Evolutionary conservation across 2,888 invertebrate species (phyloP), one percentile per base, ranked within the genome.

Genomic region (Ochropacha duplaris): DNA sequence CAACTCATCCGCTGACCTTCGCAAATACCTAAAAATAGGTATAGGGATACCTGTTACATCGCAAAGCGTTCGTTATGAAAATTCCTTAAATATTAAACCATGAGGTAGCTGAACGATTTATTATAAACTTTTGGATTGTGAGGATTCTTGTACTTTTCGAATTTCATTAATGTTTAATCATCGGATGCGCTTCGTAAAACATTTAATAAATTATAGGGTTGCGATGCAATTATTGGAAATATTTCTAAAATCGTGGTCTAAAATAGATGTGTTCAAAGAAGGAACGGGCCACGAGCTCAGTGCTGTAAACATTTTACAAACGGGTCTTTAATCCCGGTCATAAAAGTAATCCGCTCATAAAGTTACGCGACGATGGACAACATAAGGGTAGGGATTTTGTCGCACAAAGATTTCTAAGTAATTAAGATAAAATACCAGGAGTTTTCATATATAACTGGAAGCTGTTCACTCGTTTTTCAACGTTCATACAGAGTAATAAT

Each of bases 291-390:
- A 77, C 74, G 81, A 84, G 83, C 86, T 82, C 77, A 78, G 68
- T 76, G 84, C 84, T 85, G 89, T 90, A 90, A 90, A 91, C 90
- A 92, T 90, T 88, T 89, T 87, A 83, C 85, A 87, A 91, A 88
- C 86, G 87, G 83, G 84, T 85, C 84, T 88, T 88, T 90, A 92
- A 91, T 90, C 91, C 90, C 74, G 82, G 80, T 84, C 88, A 90
- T 92, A 91, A 92, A 92, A 92, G 90, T 92, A 92, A 92, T 92
- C 91, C 88, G 81, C 86, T 87, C 91, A 90, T 92, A 92, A 92
- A 92, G 86, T 90, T 87, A 86, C 88, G 86, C 90, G 86, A 88
- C 89, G 90, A 91, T 91, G 91, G 91, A 91, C 91, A 90, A 86
- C 90, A 86, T 86, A 88, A 90, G 92, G 91, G 90, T 87, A 86